Conservation (phyloP, 2,888 invertebrate species). For the Anarsia innoxiella region DNA sequence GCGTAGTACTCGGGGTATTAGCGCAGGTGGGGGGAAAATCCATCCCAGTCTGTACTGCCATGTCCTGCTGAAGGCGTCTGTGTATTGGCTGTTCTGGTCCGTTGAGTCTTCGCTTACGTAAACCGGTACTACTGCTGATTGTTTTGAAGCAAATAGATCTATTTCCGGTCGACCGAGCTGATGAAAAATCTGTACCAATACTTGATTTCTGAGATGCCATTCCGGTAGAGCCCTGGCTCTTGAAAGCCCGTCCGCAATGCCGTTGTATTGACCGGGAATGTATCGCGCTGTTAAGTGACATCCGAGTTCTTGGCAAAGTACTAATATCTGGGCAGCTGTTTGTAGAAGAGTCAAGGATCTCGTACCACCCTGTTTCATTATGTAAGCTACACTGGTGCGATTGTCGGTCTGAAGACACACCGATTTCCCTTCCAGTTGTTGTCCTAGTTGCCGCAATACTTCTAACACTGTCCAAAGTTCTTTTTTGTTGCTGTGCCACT, state of each 20-base stretch:
- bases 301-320: background rate
- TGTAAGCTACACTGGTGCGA: slow-evolving; percentile 1
- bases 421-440: background rate
- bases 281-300: slow-evolving; percentile 2
- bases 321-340: background rate
- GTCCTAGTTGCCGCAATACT: background rate
- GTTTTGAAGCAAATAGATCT: slow-evolving; percentile 5
- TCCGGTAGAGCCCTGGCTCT: slow-evolving; percentile 2
- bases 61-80: slow-evolving; percentile 19
- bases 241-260: slow-evolving; percentile 19
- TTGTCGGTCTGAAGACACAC: slow-evolving; percentile 5
- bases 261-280: slow-evolving; percentile 8
- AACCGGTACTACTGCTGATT: slow-evolving; percentile 15
- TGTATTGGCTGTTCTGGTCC: slow-evolving; percentile 12
- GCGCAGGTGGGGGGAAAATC: slow-evolving; percentile 22
- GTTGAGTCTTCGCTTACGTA: slow-evolving; percentile 10
- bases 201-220: slow-evolving; percentile 5
- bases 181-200: background rate
- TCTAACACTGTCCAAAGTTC: slow-evolving; percentile 10
- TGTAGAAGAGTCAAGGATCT: slow-evolving; percentile 1
- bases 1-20: slow-evolving; percentile 19
- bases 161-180: background rate
- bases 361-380: slow-evolving; percentile 7
- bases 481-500: slow-evolving; percentile 13
- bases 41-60: slow-evolving; percentile 19